Evolutionary conservation across 2,113 vertebrate species (phyloP).

Genomic region (Martes martes): DNA sequence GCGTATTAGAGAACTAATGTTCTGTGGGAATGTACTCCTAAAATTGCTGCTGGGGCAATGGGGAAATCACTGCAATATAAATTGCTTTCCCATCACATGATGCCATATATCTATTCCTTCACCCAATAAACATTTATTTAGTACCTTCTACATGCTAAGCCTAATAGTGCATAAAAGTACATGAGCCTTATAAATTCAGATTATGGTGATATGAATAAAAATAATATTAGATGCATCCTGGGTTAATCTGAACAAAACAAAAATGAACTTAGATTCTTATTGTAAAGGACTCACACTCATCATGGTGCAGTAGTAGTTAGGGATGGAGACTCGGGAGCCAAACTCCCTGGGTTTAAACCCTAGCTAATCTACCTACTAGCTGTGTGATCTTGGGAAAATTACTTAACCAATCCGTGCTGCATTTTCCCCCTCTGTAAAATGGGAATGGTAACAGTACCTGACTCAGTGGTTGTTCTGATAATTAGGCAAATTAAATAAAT

Average conservation of each 20-base stretch:
- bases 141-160: not conserved
- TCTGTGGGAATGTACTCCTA: not conserved
- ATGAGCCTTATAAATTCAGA: not conserved
- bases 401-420: not conserved
- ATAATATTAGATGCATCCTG: not conserved
- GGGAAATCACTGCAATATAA: not conserved
- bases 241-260: slow-evolving; percentile 1
- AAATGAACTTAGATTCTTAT: slow-evolving; percentile 5
- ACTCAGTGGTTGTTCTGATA: not conserved
- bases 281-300: not conserved
- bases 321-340: fast-evolving
- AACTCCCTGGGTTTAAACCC: not conserved
- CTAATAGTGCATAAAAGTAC: not conserved
- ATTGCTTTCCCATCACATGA: not conserved
- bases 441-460: not conserved
- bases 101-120: not conserved
- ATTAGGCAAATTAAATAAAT: not conserved
- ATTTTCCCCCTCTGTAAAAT: not conserved
- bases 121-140: not conserved
- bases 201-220: not conserved
- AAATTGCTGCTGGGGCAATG: not conserved
- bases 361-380: not conserved
- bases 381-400: not conserved
- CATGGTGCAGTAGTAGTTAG: not conserved
- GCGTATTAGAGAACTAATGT: not conserved